Evolutionary conservation across 2,888 invertebrate genomes (phyloP), one percentile per base, ranked within the genome.

Genomic region (Caenorhabditis imperialis): DNA sequence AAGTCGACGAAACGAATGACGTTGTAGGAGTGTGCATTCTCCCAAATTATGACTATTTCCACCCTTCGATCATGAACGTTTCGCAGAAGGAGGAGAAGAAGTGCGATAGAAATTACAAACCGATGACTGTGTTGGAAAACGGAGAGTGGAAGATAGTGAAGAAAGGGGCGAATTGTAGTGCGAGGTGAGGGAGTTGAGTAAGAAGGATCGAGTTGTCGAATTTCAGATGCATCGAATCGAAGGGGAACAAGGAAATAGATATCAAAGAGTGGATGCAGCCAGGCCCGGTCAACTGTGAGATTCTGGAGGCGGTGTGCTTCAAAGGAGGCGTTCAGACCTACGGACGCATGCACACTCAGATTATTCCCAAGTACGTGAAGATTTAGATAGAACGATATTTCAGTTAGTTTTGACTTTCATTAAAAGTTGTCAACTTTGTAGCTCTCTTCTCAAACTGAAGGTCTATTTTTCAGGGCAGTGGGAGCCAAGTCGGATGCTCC

Each of bases 221-320:
- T n/a, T n/a, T n/a, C n/a, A n/a, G n/a, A n/a, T n/a, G n/a, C n/a
- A n/a, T n/a, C n/a, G n/a, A n/a, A n/a, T n/a, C n/a, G n/a, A n/a
- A n/a, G n/a, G n/a, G n/a, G n/a, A n/a, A n/a, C n/a, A n/a, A n/a
- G n/a, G 18, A 27, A n/a, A n/a, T 14, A 16, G 50, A 30, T n/a
- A n/a, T n/a, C n/a, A n/a, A n/a, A 22, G 27, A 40, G 16, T 61
- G 60, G 60, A 50, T 33, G 30, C 4, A 27, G 20, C 60, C 60
- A 18, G 60, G 60, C 16, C 37, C 14, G 4, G 40, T 40, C n/a
- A 23, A 50, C 23, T 61, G 60, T 10, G 60, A 61, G 23, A 42
- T 50, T n/a, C 30, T 61, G 8, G 60, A 61, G 33, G 50, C 42
- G 3, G 50, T 50, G 6, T 61, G 60, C 23, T 40, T 33, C 27